Base-by-base conservation (phyloP, 2,797 vertebrate genomes). In the Orientallactaga sibirica region DNA sequence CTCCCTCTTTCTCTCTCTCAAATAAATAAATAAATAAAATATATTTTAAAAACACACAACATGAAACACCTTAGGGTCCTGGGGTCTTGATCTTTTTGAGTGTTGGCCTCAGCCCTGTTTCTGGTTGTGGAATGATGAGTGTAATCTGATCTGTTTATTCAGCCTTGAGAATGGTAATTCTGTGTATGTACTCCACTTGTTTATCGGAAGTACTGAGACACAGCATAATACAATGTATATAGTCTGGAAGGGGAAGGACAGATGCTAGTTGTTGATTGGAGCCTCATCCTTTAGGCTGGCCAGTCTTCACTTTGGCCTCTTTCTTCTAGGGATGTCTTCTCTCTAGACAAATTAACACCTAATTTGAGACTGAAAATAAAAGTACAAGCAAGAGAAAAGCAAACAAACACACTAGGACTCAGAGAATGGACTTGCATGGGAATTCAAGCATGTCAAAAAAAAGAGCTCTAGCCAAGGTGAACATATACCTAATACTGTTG, bases 331-430 rank as follows among this genome's bases (percentile, higher is more conserved):
- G 16, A 64, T 33, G 93, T 83, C 78, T 29, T 70, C 62, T 92
- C 76, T 58, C 29, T 67, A 33, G n/a, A 92, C 48, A 96, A 88
- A 70, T 1, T 64, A 87, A 74, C 74, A 71, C 7, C 25, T 66
- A 43, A 1, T n/a, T 33, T n/a, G 24, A 22, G 10, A 78, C 62
- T 64, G 73, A 73, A 90, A 93, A 67, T 58, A 79, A 83, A 95
- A 83, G 20, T 19, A 18, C 12, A 66, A 77, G 52, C 43, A 48
- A 71, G n/a, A 48, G 76, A 5, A 58, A 20, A 6, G 12, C 66
- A 83, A 58, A 71, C 66, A 83, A 58, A 71, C 20, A 61, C 7
- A 10, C n/a, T 0, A 64, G 10, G 3, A 62, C 41, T 74, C 29
- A 18, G 41, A 3, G 41, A 70, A 61, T 0, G 43, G 62, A 52